These are phyloP conservation scores for Acromyrmex echinatior DNA, from an alignment of 1,140 invertebrate species.

Conservation along the genomic window DNA sequence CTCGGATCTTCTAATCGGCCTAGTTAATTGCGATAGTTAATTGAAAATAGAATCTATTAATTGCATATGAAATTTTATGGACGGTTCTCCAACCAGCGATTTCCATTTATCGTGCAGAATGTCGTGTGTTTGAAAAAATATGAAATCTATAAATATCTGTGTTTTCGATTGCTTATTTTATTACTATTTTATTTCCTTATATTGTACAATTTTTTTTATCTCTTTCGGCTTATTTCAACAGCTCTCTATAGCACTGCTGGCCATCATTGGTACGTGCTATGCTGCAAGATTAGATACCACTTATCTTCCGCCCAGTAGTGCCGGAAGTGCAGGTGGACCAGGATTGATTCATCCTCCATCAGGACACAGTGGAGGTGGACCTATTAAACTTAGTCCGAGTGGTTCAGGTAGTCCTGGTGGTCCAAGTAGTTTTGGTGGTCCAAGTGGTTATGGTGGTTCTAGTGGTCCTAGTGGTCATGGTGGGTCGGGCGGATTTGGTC, in stretches of 20 bases:
- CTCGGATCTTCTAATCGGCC: background rate
- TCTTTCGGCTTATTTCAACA: slow-evolving; percentile 67
- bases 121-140: background rate
- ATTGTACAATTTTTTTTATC: background rate
- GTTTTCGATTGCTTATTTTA: background rate
- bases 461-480: slow-evolving; percentile 41
- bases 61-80: background rate
- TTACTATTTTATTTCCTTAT: background rate
- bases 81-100: background rate
- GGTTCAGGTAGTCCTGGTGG: slow-evolving; percentile 66
- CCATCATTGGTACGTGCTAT: slow-evolving; percentile 75
- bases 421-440: slow-evolving; percentile 64
- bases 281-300: slow-evolving; percentile 88
- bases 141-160: background rate
- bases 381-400: slow-evolving; percentile 62
- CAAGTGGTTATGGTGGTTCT: slow-evolving; percentile 17
- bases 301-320: slow-evolving; percentile 88
- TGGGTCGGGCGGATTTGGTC: slow-evolving; percentile 66
- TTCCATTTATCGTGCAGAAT: background rate
- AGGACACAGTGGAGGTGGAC: slow-evolving; percentile 67
- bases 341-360: slow-evolving; percentile 84
- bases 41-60: background rate
- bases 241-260: slow-evolving; percentile 71
- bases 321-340: slow-evolving; percentile 86
- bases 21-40: background rate